phyloP scores from a whole-genome alignment of 1,140 invertebrate genomes.

The Gryllus bimaculatus region DNA sequence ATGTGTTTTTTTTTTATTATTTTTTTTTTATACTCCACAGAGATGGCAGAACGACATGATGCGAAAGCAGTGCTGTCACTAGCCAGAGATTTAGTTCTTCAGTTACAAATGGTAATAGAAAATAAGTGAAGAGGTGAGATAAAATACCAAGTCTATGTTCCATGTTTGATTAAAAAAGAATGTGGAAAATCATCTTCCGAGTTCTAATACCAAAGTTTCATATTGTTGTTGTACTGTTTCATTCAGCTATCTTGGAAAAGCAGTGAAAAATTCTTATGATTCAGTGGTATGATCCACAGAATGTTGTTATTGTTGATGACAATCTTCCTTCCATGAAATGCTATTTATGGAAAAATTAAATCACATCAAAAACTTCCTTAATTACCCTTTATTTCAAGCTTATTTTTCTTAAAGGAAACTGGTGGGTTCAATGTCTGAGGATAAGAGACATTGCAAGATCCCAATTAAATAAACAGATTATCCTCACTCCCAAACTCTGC shows the following conservation, averaged over 20 bases:
- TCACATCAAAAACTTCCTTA: too few relatives aligned
- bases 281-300: background rate
- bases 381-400: too few relatives aligned
- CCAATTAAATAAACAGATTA: too few relatives aligned
- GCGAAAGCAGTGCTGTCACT: conserved; percentile 69
- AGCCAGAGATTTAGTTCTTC: conserved; percentile 71
- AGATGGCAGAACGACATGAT: conserved; percentile 92
- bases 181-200: background rate
- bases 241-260: background rate
- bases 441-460: too few relatives aligned
- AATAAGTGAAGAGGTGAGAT: conserved; percentile 53
- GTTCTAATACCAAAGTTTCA: background rate
- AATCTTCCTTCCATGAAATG: background rate
- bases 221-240: background rate
- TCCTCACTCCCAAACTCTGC: too few relatives aligned
- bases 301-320: background rate
- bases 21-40: conserved; percentile 45
- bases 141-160: too few relatives aligned
- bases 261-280: background rate
- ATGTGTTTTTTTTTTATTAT: conserved; percentile 8
- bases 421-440: too few relatives aligned
- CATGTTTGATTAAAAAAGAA: background rate
- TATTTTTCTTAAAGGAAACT: too few relatives aligned
- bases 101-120: conserved; percentile 83
- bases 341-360: too few relatives aligned